phyloP scores from a whole-genome alignment of 1,140 invertebrate species.

The Babylonia areolata region DNA sequence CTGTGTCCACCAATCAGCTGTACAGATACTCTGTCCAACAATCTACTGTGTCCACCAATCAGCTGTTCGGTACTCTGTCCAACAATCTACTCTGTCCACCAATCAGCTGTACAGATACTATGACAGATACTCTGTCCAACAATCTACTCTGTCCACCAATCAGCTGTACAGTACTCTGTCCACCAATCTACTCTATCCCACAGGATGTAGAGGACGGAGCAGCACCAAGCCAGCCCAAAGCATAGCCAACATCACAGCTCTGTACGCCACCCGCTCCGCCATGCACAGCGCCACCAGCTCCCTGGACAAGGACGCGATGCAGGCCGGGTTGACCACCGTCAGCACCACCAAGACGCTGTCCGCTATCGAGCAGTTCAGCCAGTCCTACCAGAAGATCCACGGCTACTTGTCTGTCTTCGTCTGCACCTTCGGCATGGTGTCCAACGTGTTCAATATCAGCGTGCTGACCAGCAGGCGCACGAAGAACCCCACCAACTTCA shows the following conservation, averaged over 20 bases:
- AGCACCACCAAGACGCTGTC: neutral
- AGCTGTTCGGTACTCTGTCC: no score
- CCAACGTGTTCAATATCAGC: constrained; percentile 92
- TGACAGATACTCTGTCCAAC: no score
- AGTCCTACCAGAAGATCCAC: constrained; percentile 79
- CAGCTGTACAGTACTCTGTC: no score
- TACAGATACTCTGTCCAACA: no score
- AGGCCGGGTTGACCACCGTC: neutral
- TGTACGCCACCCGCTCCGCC: constrained; percentile 21
- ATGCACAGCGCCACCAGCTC: constrained; percentile 31
- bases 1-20: no score
- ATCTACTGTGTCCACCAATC: no score
- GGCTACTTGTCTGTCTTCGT: constrained; percentile 85
- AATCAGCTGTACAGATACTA: no score
- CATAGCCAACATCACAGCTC: neutral
- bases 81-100: no score
- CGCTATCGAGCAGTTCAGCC: constrained; percentile 51
- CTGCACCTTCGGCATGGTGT: constrained; percentile 91
- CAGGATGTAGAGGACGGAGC: no score
- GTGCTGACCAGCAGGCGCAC: constrained; percentile 91
- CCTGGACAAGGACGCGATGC: neutral
- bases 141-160: no score
- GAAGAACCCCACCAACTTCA: constrained; percentile 87
- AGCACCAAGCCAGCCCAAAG: no score
- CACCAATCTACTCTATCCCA: no score